These are phyloP conservation scores for Pseudomugil tenellus DNA, from an alignment of 2,797 vertebrate species.

Conservation along the genomic window DNA sequence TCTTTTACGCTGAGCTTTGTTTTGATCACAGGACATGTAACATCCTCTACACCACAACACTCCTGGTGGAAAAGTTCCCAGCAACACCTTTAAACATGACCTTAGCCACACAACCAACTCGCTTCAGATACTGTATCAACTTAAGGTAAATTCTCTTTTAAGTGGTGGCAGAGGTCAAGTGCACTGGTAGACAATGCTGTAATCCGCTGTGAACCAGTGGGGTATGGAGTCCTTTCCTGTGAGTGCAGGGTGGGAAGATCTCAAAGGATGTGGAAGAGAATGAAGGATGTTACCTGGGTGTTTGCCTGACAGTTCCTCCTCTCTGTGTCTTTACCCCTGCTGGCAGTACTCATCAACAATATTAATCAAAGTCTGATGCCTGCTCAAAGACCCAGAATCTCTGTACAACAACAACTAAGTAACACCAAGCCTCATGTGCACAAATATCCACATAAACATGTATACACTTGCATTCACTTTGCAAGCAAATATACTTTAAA, in stretches of 20 bases:
- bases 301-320: conserved; percentile 76
- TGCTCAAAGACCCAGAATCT: conserved; percentile 75
- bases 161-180: conserved; percentile 26
- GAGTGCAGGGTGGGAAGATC: conserved; percentile 37
- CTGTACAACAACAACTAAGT: conserved; percentile 61
- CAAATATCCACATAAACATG: conserved; percentile 40
- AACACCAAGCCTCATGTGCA: conserved; percentile 53
- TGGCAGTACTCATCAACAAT: conserved; percentile 78
- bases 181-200: conserved; percentile 65
- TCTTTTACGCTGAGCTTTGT: conserved; percentile 5
- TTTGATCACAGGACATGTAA: not conserved
- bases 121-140: conserved; percentile 16
- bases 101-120: not conserved
- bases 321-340: conserved; percentile 71
- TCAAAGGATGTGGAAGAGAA: conserved; percentile 41
- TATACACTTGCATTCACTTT: conserved; percentile 29
- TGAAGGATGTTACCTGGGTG: conserved; percentile 78
- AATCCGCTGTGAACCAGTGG: conserved; percentile 68
- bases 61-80: not conserved
- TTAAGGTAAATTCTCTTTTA: conserved; percentile 40
- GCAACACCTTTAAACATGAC: not conserved
- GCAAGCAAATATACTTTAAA: conserved; percentile 9
- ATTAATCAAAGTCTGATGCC: conserved; percentile 82
- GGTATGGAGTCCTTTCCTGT: conserved; percentile 60
- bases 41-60: not conserved